Evolutionary conservation across 2,797 vertebrate species (phyloP).

Genomic region (Chrysocyon brachyurus): DNA sequence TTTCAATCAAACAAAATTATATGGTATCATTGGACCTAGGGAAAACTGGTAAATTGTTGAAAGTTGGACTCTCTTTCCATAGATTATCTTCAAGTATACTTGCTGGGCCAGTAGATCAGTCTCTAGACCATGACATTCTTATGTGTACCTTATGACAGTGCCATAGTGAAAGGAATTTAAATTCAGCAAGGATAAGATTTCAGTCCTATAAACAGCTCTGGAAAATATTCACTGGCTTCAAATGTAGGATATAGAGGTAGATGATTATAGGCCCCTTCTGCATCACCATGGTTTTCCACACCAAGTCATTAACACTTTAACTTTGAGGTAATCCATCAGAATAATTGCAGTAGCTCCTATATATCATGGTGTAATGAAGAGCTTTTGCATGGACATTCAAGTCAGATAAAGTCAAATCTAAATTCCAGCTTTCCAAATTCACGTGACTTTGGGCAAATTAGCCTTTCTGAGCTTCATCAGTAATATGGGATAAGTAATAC

Average conservation of each 20-base stretch:
- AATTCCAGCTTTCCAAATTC: neutral
- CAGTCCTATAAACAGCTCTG: neutral
- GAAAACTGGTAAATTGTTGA: neutral
- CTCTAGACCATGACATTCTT: neutral
- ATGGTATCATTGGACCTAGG: neutral
- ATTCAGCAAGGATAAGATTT: neutral
- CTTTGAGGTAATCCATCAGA: neutral
- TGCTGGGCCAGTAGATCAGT: neutral
- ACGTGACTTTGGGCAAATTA: neutral
- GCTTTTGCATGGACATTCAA: neutral
- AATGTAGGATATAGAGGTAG: neutral
- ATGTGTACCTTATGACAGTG: neutral
- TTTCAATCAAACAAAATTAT: neutral
- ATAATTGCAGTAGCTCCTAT: neutral
- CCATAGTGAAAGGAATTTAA: neutral
- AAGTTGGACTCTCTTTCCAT: neutral
- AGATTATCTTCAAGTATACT: neutral
- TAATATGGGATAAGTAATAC: neutral
- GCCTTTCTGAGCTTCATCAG: neutral
- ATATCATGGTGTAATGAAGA: neutral
- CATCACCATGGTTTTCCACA: neutral
- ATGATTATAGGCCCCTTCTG: too few relatives aligned
- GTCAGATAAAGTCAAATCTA: neutral
- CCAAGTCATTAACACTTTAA: neutral
- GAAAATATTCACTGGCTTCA: neutral